phyloP scores from a whole-genome alignment of 2,797 vertebrate species.

The Falco rusticolus region DNA sequence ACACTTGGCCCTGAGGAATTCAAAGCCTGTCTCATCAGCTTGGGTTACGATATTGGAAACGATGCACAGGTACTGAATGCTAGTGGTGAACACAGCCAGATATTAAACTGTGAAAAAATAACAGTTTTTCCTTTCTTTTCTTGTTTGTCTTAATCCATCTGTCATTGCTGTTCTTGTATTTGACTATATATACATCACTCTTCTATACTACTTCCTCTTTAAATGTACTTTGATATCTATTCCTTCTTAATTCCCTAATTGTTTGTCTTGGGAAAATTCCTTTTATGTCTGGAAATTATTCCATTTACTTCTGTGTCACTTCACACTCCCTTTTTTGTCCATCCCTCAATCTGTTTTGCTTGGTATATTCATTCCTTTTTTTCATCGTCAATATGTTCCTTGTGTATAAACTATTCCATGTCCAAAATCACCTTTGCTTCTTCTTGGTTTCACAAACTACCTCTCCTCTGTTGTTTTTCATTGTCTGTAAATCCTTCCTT shows the following conservation, averaged over 20 bases:
- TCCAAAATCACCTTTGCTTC: conserved; percentile 12
- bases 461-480: background rate
- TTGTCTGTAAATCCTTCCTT: conserved; percentile 19
- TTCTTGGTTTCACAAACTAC: conserved; percentile 35
- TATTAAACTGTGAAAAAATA: conserved; percentile 77
- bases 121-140: conserved; percentile 77
- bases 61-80: conserved; percentile 94
- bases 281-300: conserved; percentile 26
- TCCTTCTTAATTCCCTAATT: background rate
- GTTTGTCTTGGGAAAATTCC: conserved; percentile 23
- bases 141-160: conserved; percentile 73
- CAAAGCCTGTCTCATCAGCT: conserved; percentile 99
- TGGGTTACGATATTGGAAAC: conserved; percentile 99
- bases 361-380: background rate
- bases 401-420: conserved; percentile 7
- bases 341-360: conserved; percentile 26
- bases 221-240: conserved; percentile 11
- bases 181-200: background rate
- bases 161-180: conserved; percentile 58
- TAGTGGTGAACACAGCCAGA: conserved; percentile 73
- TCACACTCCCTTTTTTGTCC: conserved; percentile 30
- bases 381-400: background rate
- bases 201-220: background rate
- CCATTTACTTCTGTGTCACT: background rate
- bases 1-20: conserved; percentile 98